Evolutionary conservation across 2,113 vertebrate species (phyloP).

Genomic region (Acrocephalus arundinaceus): DNA sequence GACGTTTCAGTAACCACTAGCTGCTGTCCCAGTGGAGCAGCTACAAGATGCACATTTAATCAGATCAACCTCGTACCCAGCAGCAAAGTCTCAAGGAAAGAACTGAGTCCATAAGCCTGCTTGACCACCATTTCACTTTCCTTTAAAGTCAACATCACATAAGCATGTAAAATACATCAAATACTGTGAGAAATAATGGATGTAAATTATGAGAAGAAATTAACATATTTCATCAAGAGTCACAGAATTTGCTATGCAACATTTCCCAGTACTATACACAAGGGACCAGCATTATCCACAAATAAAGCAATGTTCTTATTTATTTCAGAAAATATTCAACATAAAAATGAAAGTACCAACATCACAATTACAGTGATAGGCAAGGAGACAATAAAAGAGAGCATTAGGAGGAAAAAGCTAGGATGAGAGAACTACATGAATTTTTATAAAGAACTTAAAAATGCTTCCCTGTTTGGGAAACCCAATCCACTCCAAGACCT

Average conservation of each 20-base stretch:
- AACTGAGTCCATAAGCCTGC: background rate
- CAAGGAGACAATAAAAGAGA: background rate
- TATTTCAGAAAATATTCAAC: slow-evolving; percentile 23
- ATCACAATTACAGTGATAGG: background rate
- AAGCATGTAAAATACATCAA: background rate
- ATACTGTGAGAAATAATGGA: background rate
- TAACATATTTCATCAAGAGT: background rate
- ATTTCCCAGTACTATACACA: background rate
- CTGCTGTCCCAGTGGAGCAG: background rate
- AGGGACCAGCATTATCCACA: background rate
- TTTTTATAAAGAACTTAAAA: background rate
- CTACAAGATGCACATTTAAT: background rate
- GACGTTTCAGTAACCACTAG: background rate
- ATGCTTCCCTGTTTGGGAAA: background rate
- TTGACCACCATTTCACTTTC: background rate
- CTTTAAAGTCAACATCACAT: background rate
- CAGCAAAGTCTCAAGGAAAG: background rate
- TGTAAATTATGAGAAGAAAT: slow-evolving; percentile 15
- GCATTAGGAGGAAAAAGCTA: background rate
- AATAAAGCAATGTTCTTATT: slow-evolving; percentile 20
- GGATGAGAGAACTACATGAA: background rate
- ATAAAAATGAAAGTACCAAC: background rate
- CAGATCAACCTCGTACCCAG: background rate
- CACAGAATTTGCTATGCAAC: slow-evolving; percentile 43
- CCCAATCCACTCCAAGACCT: background rate